Conservation (phyloP, 2,797 vertebrate genomes). For the Erethizon dorsatum region DNA sequence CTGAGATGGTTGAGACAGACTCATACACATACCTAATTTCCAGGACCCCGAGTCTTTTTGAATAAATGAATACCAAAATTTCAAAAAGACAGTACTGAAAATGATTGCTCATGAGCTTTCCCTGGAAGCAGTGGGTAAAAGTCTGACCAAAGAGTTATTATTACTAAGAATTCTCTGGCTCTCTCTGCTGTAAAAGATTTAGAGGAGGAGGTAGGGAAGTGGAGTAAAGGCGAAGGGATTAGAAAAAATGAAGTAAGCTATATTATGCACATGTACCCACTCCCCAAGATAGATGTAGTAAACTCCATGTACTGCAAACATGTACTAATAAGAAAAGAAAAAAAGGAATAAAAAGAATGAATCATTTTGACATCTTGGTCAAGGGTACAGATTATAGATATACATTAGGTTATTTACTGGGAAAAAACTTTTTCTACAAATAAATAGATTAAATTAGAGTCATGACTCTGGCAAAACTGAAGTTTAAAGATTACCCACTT, state of each 20-base stretch:
- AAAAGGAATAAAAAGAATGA: background rate
- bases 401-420: background rate
- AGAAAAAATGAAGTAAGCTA: background rate
- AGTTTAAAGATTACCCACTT: background rate
- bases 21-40: background rate
- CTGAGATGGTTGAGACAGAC: background rate
- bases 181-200: background rate
- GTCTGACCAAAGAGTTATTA: background rate
- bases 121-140: background rate
- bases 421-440: background rate
- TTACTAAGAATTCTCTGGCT: constrained; percentile 34
- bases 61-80: background rate
- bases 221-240: background rate
- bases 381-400: background rate
- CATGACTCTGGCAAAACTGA: background rate
- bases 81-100: constrained; percentile 1
- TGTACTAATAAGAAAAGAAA: background rate
- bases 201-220: background rate
- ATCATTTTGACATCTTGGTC: constrained; percentile 36
- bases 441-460: background rate
- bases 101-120: background rate
- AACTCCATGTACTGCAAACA: background rate
- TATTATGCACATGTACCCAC: background rate
- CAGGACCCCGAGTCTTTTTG: background rate
- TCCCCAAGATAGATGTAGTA: background rate